phyloP scores from a whole-genome alignment of 2,888 invertebrate species.

The Trissolcus japonicus region DNA sequence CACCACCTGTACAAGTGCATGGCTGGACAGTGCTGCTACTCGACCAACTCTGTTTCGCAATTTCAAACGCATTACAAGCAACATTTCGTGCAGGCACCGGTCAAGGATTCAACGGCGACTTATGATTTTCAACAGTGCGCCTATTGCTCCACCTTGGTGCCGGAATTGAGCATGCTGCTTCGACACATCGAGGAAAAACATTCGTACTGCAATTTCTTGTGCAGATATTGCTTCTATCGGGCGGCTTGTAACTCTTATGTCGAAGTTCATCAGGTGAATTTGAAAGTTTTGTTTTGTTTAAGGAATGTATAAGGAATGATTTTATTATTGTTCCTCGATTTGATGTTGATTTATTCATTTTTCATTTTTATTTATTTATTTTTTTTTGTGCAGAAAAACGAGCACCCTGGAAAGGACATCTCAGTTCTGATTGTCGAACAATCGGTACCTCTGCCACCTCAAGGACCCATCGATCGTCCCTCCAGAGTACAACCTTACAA shows the following conservation, averaged over 20 bases:
- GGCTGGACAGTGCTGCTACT: constrained; percentile 77
- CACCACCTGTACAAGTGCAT: constrained; percentile 79
- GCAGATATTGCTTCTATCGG: constrained; percentile 83
- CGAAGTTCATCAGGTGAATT: constrained; percentile 78
- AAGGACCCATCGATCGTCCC: constrained; percentile 64
- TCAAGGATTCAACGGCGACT: constrained; percentile 47
- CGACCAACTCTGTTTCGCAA: constrained; percentile 70
- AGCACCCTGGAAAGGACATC: constrained; percentile 10
- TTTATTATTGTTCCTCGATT: not conserved
- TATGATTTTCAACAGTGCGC: constrained; percentile 78
- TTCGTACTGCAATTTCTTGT: constrained; percentile 80
- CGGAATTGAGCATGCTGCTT: constrained; percentile 76
- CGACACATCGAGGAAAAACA: constrained; percentile 82
- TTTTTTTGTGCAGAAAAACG: not conserved
- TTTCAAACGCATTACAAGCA: constrained; percentile 77
- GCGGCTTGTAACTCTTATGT: constrained; percentile 80
- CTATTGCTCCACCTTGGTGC: constrained; percentile 79
- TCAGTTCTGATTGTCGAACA: constrained; percentile 53
- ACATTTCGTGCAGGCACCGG: not conserved
- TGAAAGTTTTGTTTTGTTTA: not conserved
- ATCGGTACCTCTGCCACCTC: constrained; percentile 54
- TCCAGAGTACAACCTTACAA: constrained; percentile 68
- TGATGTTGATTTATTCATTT: not conserved
- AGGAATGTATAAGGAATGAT: not conserved
- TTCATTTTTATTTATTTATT: not conserved